Base-by-base conservation (phyloP, 1,140 invertebrate species). In the Lepidurus arcticus region DNA sequence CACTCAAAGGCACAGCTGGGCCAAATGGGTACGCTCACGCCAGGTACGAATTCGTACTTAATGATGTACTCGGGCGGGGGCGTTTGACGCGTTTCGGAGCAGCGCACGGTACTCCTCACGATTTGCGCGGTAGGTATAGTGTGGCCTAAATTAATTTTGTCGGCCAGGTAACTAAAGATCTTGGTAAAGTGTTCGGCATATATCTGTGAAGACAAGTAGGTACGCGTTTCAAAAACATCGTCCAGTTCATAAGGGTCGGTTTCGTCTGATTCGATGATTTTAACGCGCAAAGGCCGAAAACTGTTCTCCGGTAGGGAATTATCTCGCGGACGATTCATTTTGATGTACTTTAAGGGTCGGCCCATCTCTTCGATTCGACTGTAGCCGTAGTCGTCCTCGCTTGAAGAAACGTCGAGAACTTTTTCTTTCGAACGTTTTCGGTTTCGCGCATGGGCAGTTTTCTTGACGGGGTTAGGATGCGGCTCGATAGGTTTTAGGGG, bases 1-100 rank as follows among this genome's bases (percentile, higher is more conserved):
- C 91, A 92, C 79, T 89, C 89, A 65, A 89, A 86, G 1, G 90
- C 90, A 76, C 86, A 87, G 45, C 87, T 86, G 0, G 91, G 91
- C 90, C 90, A 92, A 2, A 89, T 86, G 44, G 79, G 73, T 13
- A 80, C 73, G 21, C 75, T 75, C 10, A 83, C 65, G 11, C 79
- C 81, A 10, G 82, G 81, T 24, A 81, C 78, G 76, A 81, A 82
- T 73, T 82, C 82, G 4, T 78, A 47, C 10, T 65, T 65, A 7
- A 42, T 76, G 6, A 45, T 1, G 75, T 77, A 79, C 13, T 77
- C 75, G 42, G 65, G 73, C 7, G 34, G 34, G 24, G 73, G 42
- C 34, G 74, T 73, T 7, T 73, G 73, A 75, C 75, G 74, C 16
- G 73, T 75, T 44, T 74, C 34, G 4, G 78, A 43, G 26, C 78